These are phyloP conservation scores for Thunnus albacares DNA, from an alignment of 2,797 vertebrate species.

Conservation along the genomic window DNA sequence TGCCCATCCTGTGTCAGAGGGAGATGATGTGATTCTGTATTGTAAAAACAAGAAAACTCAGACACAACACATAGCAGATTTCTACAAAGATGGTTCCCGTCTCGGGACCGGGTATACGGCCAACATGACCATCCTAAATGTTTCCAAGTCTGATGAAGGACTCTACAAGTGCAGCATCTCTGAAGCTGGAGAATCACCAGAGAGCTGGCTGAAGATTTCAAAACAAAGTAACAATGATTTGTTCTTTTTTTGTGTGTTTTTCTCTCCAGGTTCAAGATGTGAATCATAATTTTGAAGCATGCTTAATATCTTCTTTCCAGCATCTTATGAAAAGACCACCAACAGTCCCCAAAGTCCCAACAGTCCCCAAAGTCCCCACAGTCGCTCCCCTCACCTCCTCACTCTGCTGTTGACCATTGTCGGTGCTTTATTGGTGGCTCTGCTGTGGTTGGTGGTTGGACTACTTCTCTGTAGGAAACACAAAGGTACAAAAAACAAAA, in stretches of 20 bases:
- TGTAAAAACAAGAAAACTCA: not conserved
- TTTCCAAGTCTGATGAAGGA: slow-evolving; percentile 39
- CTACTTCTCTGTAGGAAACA: not conserved
- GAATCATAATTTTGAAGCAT: too few species aligned
- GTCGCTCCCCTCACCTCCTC: accelerated
- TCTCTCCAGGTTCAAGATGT: too few species aligned
- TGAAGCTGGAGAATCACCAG: not conserved
- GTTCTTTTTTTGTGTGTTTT: too few species aligned
- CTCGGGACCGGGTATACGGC: not conserved
- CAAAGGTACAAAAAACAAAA: too few species aligned
- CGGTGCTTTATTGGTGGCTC: not conserved
- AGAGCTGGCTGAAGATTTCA: not conserved
- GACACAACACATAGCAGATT: not conserved
- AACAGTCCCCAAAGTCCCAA: not conserved
- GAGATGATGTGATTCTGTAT: not conserved
- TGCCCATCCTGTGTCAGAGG: slow-evolving; percentile 3
- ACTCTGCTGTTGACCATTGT: not conserved
- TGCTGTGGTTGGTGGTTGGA: not conserved
- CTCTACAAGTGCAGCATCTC: slow-evolving; percentile 25
- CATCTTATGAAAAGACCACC: too few species aligned
- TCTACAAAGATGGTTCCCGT: slow-evolving; percentile 16
- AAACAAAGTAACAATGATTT: not conserved
- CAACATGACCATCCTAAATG: slow-evolving; percentile 5
- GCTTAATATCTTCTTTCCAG: too few species aligned
- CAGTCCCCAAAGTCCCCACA: accelerated